These are phyloP conservation scores for Drosophila lutescens DNA, from an alignment of 2,888 invertebrate genomes.

Conservation along the genomic window DNA sequence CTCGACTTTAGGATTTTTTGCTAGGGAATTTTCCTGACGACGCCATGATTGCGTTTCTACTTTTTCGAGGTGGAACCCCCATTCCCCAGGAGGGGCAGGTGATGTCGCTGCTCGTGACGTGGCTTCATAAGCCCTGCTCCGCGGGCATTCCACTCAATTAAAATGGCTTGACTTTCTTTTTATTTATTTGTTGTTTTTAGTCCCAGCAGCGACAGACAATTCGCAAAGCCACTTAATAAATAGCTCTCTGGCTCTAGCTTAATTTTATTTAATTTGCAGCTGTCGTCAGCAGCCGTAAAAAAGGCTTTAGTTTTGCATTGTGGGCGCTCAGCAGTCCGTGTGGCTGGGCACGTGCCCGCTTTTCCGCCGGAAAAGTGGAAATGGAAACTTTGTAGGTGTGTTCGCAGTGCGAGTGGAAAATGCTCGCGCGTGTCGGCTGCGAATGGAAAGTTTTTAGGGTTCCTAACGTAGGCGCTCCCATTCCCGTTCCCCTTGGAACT, in stretches of 20 bases:
- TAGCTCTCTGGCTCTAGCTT: constrained; percentile 61
- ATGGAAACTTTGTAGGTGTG: constrained; percentile 41
- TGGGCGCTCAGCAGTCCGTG: constrained; percentile 42
- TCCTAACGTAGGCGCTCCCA: background rate
- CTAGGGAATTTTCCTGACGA: constrained; percentile 19
- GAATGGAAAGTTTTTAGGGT: constrained; percentile 25
- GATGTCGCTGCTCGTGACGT: constrained; percentile 17
- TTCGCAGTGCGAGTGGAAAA: constrained; percentile 23
- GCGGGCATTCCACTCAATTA: constrained; percentile 43
- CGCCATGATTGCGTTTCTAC: constrained; percentile 33
- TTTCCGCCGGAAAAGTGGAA: constrained; percentile 17
- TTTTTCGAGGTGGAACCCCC: background rate
- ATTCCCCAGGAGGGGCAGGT: background rate
- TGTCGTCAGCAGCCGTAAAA: constrained; percentile 77
- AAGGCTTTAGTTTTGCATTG: constrained; percentile 71
- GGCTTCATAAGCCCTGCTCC: constrained; percentile 17
- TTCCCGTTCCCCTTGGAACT: constrained; percentile 26
- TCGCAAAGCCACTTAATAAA: constrained; percentile 69
- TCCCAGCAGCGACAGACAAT: constrained; percentile 4
- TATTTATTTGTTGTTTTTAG: background rate
- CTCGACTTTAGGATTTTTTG: constrained; percentile 12
- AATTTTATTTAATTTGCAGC: constrained; percentile 76
- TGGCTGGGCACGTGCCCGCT: constrained; percentile 40
- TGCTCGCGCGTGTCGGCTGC: constrained; percentile 35
- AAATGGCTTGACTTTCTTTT: constrained; percentile 29